Base-by-base conservation (phyloP, 2,113 vertebrate species). In the Xiphorhynchus elegans region DNA sequence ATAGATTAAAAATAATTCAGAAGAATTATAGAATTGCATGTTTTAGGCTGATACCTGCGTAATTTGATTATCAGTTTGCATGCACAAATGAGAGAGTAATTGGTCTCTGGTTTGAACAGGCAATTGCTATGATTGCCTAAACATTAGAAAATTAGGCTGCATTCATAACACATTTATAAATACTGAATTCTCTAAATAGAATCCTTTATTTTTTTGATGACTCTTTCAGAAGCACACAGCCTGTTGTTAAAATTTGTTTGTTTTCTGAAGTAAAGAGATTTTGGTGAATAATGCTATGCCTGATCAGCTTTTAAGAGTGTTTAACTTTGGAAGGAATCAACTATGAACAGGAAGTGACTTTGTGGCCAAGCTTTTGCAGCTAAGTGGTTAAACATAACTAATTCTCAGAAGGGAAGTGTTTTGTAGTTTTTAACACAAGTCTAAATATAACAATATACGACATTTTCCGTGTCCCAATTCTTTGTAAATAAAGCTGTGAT, bases 331-430 rank as follows among this genome's bases (percentile, higher is more conserved):
- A 95, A 95, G 69, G 89, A 75, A 84, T 90, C 35, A 4, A 1
- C 93, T 91, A 25, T 76, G 92, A 98, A 97, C 97, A 98, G 98
- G 98, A 98, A 98, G 97, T 96, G 78, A 94, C 72, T 70, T 96
- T 97, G 97, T 95, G 97, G 96, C 92, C 68, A 95, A 73, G 50
- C 88, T 91, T 96, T 93, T 97, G 86, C 93, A 95, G 95, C 59
- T 16, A 70, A 33, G 96, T 95, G 96, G 96, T 97, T 97, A 92
- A 97, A 93, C 89, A 42, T 67, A 93, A 72, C 93, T 89, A 93
- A 53, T 98, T 98, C 98, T 98, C 94, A 97, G 98, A 98, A 98
- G 91, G 94, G 96, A 97, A 98, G 91, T 97, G 93, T 92, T 96
- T 96, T 94, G 96, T 92, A 97, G 66, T 35, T 96, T 85, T 76